phyloP scores from a whole-genome alignment of 2,888 invertebrate genomes.

The Acrobasis suavella region DNA sequence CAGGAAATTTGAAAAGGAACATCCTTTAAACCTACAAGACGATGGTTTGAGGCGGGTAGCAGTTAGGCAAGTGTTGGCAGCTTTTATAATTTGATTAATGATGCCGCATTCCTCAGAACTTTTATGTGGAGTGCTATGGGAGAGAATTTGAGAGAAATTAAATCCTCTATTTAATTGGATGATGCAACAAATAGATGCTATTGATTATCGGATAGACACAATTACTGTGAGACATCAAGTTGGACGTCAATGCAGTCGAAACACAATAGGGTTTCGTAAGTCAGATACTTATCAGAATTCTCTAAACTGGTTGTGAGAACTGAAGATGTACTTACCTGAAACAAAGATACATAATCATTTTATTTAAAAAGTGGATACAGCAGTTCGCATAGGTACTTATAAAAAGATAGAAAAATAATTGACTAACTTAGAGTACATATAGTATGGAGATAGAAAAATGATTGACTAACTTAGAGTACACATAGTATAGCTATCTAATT shows the following conservation, averaged over 20 bases:
- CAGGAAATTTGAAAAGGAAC: constrained; percentile 27
- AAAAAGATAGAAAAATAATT: too few species aligned
- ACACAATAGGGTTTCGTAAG: constrained; percentile 22
- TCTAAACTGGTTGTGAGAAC: constrained; percentile 11
- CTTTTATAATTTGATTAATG: constrained; percentile 65
- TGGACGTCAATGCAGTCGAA: constrained; percentile 15
- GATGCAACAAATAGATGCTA: constrained; percentile 44
- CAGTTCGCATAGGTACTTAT: not conserved
- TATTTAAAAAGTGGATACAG: not conserved
- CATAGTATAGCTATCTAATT: too few species aligned
- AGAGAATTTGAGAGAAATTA: constrained; percentile 44
- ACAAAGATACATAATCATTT: constrained; percentile 25
- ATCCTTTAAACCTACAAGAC: constrained; percentile 22
- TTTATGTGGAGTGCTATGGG: constrained; percentile 43
- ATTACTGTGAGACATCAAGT: constrained; percentile 20
- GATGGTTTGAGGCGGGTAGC: not conserved
- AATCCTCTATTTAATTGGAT: constrained; percentile 57
- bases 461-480: too few species aligned
- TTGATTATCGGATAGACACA: constrained; percentile 20
- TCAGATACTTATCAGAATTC: constrained; percentile 21
- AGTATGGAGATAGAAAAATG: too few species aligned
- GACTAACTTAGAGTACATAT: too few species aligned
- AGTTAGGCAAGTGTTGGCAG: not conserved
- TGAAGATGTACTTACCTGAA: constrained; percentile 35
- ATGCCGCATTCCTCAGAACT: constrained; percentile 48